phyloP scores from a whole-genome alignment of 2,797 vertebrate genomes.

The Delichon dasypus region DNA sequence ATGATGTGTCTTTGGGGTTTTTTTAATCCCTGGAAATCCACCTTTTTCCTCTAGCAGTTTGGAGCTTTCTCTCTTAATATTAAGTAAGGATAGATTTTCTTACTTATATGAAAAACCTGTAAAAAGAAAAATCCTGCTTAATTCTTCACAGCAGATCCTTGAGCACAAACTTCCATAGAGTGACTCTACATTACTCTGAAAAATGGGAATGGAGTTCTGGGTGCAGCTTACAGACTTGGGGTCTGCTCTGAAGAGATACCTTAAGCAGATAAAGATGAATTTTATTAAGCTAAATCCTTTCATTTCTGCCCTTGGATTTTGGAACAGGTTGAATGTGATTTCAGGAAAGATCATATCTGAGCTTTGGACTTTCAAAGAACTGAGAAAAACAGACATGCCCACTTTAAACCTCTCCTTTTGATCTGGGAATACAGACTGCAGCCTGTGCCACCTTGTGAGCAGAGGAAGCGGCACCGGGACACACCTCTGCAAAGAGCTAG shows the following conservation, averaged over 20 bases:
- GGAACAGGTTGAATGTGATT: neutral
- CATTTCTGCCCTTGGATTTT: neutral
- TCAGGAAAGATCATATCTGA: neutral
- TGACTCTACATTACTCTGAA: neutral
- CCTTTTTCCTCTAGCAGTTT: neutral
- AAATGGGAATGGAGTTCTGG: neutral
- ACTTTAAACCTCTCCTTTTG: neutral
- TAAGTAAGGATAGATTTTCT: neutral
- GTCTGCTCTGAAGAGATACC: neutral
- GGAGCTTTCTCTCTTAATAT: neutral
- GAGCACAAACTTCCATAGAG: neutral
- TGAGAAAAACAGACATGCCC: neutral
- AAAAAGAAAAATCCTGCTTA: neutral
- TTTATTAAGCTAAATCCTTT: neutral
- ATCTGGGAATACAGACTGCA: neutral
- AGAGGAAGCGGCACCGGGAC: neutral
- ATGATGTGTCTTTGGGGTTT: neutral
- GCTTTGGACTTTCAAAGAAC: neutral
- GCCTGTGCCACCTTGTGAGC: neutral
- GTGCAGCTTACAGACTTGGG: neutral
- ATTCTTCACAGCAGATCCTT: neutral
- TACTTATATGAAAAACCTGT: neutral
- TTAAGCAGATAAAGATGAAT: neutral
- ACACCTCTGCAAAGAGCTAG: neutral
- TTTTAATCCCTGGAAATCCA: slow-evolving; percentile 6